phyloP scores from a whole-genome alignment of 2,113 vertebrate genomes.

The Cichladusa arquata region DNA sequence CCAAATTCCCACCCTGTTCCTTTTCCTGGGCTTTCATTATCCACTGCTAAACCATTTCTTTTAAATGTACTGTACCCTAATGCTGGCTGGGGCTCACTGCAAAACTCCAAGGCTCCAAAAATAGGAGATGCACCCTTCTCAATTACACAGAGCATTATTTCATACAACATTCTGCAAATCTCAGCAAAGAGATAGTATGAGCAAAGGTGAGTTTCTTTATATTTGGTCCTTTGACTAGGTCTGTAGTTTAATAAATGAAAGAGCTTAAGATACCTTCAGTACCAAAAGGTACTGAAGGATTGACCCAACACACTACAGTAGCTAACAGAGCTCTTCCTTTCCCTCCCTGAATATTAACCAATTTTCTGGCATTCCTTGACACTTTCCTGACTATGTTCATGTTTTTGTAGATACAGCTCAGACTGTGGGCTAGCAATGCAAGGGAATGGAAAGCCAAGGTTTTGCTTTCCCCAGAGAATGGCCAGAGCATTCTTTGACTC shows the following conservation, averaged over 20 bases:
- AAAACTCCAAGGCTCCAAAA: not conserved
- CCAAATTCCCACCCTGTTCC: not conserved
- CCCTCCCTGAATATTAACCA: not conserved
- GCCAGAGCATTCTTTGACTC: not conserved
- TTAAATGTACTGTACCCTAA: not conserved
- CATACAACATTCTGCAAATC: not conserved
- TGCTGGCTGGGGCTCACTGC: not conserved
- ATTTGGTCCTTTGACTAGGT: not conserved
- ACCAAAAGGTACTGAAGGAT: not conserved
- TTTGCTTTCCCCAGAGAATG: not conserved
- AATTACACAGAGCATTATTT: not conserved
- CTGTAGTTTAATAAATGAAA: not conserved
- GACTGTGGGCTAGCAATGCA: not conserved
- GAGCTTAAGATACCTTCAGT: not conserved
- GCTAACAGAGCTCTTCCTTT: not conserved
- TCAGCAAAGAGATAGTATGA: not conserved
- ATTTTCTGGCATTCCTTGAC: not conserved
- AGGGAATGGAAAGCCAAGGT: not conserved
- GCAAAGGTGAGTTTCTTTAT: not conserved
- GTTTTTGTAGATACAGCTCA: not conserved
- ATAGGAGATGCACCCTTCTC: not conserved
- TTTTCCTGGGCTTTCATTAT: not conserved
- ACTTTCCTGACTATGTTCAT: not conserved
- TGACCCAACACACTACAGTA: not conserved
- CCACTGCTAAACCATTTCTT: not conserved